phyloP scores from a whole-genome alignment of 2,888 invertebrate genomes.

The Syritta pipiens region DNA sequence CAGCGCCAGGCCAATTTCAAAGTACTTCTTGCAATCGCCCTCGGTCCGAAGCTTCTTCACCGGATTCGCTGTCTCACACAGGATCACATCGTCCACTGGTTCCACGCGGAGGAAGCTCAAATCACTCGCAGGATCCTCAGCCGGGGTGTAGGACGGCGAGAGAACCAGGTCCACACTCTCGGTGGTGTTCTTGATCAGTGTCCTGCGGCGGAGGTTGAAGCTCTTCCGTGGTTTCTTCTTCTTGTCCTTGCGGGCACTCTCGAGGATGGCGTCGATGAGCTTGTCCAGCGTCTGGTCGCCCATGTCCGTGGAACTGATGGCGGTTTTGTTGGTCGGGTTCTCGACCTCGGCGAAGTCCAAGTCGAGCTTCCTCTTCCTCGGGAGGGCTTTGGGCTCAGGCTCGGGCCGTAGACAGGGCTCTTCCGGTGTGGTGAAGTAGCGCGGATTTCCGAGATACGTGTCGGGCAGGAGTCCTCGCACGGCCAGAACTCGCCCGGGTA shows the following conservation, averaged over 20 bases:
- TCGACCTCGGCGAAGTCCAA: slow-evolving; percentile 72
- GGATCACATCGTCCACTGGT: slow-evolving; percentile 71
- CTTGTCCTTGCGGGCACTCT: slow-evolving; percentile 77
- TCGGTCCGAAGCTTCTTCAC: slow-evolving; percentile 72
- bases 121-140: slow-evolving; percentile 78
- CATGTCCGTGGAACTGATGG: slow-evolving; percentile 74
- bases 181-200: slow-evolving; percentile 73
- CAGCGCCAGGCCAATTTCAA: slow-evolving; percentile 77
- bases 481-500: slow-evolving; percentile 75
- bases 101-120: slow-evolving; percentile 74
- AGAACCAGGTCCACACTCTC: slow-evolving; percentile 69
- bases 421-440: slow-evolving; percentile 74
- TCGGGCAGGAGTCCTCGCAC: slow-evolving; percentile 76
- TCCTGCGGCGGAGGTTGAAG: slow-evolving; percentile 76
- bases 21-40: slow-evolving; percentile 74
- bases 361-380: slow-evolving; percentile 74
- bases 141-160: slow-evolving; percentile 77
- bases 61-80: slow-evolving; percentile 73
- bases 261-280: slow-evolving; percentile 78
- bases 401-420: background rate
- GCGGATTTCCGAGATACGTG: slow-evolving; percentile 76
- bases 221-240: slow-evolving; percentile 74
- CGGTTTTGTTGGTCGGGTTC: background rate
- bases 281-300: slow-evolving; percentile 77
- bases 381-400: slow-evolving; percentile 39